Evolutionary conservation across 2,888 invertebrate genomes (phyloP).

Genomic region (Oxystoma pomonae): DNA sequence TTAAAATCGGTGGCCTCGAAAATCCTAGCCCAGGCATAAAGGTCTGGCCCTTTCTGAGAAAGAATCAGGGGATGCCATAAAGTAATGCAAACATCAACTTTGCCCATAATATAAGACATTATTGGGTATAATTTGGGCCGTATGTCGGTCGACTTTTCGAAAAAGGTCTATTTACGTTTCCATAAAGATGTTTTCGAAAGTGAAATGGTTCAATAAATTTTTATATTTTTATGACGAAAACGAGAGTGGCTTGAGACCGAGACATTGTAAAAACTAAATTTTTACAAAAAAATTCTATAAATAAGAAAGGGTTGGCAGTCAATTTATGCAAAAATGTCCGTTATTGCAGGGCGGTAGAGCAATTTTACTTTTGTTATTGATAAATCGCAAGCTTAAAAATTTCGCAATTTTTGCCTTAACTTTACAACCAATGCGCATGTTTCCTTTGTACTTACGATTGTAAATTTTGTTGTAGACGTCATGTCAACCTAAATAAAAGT

Average conservation of each 20-base stretch:
- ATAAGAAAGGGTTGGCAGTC: neutral
- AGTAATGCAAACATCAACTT: slow-evolving; percentile 16
- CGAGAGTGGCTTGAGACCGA: neutral
- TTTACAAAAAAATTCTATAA: no score
- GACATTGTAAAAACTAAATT: neutral
- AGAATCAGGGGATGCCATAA: slow-evolving; percentile 8
- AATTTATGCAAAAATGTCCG: neutral
- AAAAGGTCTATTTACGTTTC: neutral
- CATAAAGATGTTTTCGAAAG: neutral
- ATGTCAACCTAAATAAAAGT: no score
- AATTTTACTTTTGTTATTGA: neutral
- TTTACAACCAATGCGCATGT: neutral
- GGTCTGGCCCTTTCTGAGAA: slow-evolving; percentile 6
- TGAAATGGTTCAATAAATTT: neutral
- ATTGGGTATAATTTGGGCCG: slow-evolving; percentile 31
- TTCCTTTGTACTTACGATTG: neutral
- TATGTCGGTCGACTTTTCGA: neutral
- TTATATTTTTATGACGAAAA: neutral
- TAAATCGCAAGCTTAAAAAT: neutral
- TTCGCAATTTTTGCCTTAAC: neutral
- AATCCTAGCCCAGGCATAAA: neutral
- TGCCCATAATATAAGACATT: neutral
- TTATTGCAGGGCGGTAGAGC: neutral
- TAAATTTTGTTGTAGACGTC: neutral
- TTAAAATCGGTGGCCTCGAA: no score